Evolutionary conservation across 2,797 vertebrate genomes (phyloP).

Genomic region (Gymnoscopelus braueri): DNA sequence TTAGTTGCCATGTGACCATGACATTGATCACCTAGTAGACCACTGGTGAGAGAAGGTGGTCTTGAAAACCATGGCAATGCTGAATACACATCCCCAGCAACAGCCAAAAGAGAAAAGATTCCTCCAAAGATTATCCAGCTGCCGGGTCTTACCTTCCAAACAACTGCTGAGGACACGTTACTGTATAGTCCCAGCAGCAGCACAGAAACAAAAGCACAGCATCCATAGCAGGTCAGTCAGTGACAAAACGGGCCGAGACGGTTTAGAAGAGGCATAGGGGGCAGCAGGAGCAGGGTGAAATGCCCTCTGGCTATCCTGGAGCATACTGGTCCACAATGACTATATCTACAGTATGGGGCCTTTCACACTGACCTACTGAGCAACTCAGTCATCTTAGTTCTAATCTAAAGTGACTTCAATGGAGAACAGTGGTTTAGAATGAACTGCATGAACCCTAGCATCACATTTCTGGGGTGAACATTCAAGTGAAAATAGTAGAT

Average conservation of each 20-base stretch:
- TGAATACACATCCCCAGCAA: constrained; percentile 2
- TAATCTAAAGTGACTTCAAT: constrained; percentile 22
- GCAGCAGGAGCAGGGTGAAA: constrained; percentile 9
- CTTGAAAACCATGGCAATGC: constrained; percentile 7
- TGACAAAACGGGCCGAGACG: neutral
- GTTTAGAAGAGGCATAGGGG: constrained; percentile 8
- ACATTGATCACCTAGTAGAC: constrained; percentile 30
- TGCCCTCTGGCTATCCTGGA: constrained; percentile 17
- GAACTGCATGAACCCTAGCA: too few relatives aligned
- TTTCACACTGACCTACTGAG: constrained; percentile 36
- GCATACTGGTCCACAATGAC: constrained; percentile 16
- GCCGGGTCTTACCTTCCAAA: constrained; percentile 9
- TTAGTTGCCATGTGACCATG: constrained; percentile 5
- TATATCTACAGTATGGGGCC: constrained; percentile 4
- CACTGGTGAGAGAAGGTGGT: constrained; percentile 13
- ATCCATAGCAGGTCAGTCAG: constrained; percentile 22
- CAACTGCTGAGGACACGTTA: neutral
- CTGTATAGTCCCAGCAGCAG: neutral
- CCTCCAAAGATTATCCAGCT: neutral
- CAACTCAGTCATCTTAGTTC: constrained; percentile 19
- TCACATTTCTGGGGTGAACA: too few relatives aligned
- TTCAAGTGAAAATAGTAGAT: too few relatives aligned
- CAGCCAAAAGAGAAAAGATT: neutral
- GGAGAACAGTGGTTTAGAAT: neutral
- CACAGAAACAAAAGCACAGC: neutral